Evolutionary conservation across 2,113 vertebrate species (phyloP).

Genomic region (Lophochroa leadbeateri): DNA sequence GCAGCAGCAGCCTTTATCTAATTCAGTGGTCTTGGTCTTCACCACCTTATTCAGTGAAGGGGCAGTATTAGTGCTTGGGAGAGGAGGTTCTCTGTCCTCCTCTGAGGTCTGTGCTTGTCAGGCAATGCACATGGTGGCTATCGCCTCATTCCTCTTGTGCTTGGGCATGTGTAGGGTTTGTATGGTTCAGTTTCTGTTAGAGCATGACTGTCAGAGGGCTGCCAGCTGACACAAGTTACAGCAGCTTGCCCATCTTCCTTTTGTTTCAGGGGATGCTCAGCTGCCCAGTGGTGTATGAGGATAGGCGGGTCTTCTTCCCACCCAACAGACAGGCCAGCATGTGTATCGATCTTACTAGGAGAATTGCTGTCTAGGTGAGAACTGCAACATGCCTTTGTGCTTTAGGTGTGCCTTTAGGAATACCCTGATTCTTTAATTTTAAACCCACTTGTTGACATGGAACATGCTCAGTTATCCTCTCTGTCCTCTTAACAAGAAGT

Average conservation of each 20-base stretch:
- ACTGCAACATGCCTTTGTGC: neutral
- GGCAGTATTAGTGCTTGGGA: neutral
- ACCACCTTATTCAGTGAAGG: neutral
- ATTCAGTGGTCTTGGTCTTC: fast-evolving
- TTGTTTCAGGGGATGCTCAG: neutral
- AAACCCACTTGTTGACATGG: neutral
- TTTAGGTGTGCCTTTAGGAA: neutral
- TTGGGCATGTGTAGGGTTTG: neutral
- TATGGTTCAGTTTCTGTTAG: fast-evolving
- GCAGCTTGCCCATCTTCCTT: neutral
- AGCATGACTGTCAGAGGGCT: neutral
- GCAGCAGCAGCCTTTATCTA: neutral
- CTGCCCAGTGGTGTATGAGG: neutral
- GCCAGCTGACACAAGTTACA: fast-evolving
- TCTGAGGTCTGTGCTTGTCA: neutral
- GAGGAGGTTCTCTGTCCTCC: neutral
- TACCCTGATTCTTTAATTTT: neutral
- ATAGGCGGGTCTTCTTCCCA: neutral
- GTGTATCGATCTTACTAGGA: neutral
- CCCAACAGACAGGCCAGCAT: too few species aligned
- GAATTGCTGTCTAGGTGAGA: neutral
- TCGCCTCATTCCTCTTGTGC: neutral
- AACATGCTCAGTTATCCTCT: neutral
- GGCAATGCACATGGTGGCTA: neutral
- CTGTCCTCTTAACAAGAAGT: neutral